These are phyloP conservation scores for Nipponia nippon DNA, from an alignment of 2,113 vertebrate species.

Conservation along the genomic window DNA sequence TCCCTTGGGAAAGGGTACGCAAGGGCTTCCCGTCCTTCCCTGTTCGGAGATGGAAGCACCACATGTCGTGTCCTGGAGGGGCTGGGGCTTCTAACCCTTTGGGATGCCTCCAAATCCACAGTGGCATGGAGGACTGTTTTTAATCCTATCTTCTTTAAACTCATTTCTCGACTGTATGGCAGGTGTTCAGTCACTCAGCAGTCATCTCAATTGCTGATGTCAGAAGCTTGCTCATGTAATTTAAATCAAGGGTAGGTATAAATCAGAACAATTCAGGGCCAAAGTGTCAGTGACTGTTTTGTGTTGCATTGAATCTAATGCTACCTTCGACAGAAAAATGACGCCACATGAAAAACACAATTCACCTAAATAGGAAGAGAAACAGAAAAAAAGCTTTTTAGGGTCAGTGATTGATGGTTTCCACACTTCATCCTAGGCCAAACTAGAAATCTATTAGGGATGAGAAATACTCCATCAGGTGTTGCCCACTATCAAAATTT, in stretches of 20 bases:
- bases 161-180: background rate
- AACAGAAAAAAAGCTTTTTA: background rate
- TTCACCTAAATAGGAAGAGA: background rate
- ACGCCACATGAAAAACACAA: background rate
- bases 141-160: background rate
- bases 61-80: background rate
- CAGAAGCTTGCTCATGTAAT: background rate
- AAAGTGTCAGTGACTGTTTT: background rate
- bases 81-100: background rate
- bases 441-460: background rate
- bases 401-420: background rate
- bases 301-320: background rate
- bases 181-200: background rate
- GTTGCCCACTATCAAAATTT: background rate
- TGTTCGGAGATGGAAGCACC: background rate
- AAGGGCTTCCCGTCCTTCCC: background rate
- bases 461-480: background rate
- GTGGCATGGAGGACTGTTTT: background rate
- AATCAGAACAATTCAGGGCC: slow-evolving; percentile 6
- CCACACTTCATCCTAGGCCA: background rate
- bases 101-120: background rate
- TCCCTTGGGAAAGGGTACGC: background rate
- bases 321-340: background rate
- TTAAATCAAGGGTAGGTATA: background rate
- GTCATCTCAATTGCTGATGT: background rate